Evolutionary conservation across 2,888 invertebrate genomes (phyloP).

Genomic region (Alcis repandata): DNA sequence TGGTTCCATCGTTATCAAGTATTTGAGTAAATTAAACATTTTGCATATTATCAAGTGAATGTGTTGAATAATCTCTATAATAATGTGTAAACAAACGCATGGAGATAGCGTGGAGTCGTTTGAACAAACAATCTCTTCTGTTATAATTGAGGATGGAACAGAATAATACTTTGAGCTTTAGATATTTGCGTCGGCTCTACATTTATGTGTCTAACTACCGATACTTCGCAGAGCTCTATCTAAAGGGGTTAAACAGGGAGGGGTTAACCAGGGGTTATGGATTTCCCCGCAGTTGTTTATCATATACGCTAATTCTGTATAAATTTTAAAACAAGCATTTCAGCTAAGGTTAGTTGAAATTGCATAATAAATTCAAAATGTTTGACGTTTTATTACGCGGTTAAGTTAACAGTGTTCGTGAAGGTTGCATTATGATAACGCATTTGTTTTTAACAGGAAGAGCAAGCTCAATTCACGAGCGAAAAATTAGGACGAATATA

Average conservation of each 20-base stretch:
- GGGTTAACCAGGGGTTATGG: neutral
- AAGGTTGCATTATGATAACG: neutral
- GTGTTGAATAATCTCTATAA: slow-evolving; percentile 41
- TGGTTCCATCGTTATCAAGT: slow-evolving; percentile 54
- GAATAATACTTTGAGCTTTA: no score
- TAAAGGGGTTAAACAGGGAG: neutral
- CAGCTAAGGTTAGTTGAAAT: neutral
- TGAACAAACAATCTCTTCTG: neutral
- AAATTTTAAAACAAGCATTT: neutral
- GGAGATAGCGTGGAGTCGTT: slow-evolving; percentile 45
- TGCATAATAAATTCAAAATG: neutral
- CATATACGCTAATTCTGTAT: neutral
- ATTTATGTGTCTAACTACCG: no score
- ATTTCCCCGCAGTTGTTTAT: neutral
- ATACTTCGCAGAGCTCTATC: no score
- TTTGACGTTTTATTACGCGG: neutral
- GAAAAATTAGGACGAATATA: no score
- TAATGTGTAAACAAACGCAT: slow-evolving; percentile 47
- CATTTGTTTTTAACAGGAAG: neutral
- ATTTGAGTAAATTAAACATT: slow-evolving; percentile 57
- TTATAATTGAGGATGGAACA: no score
- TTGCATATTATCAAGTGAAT: slow-evolving; percentile 56
- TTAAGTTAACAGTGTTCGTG: neutral
- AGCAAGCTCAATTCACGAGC: no score
- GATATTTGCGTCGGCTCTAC: no score